Base-by-base conservation (phyloP, 2,113 vertebrate species). In the Noctilio leporinus region DNA sequence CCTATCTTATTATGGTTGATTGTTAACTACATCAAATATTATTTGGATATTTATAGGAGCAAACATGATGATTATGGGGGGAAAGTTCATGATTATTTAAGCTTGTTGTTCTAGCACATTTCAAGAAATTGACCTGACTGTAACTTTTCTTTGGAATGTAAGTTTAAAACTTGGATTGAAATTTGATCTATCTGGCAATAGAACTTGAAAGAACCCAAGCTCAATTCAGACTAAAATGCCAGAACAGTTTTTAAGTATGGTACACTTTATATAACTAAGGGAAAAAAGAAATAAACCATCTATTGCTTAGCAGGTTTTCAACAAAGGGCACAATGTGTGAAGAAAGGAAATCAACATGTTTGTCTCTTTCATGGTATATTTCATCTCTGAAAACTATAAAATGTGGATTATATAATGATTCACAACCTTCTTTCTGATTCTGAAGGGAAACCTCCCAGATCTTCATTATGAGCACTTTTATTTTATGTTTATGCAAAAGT, bases 111-210 rank as follows among this genome's bases (percentile, higher is more conserved):
- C 14, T 69, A 90, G 14, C 16, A 73, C 8, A 81, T 80, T 95
- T 81, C 38, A 93, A 94, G 22, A 86, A 90, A 40, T 59, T 93
- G 86, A 82, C 51, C 65, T 49, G 33, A 59, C 30, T 59, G 2
- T 59, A 30, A 77, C 78, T 89, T 55, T 90, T 78, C 55, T 80
- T 89, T 88, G 70, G 75, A 82, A 80, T 73, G 12, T 69, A 90
- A 62, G 3, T 91, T 91, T 76, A 94, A 91, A 93, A 75, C 33
- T 84, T 81, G 51, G 16, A 53, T 45, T 75, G 76, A 85, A 94
- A 91, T 10, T 86, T 70, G 81, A 76, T 84, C 12, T 85, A 76
- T 70, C 94, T 81, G 65, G 51, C 75, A 91, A 81, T 24, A 91
- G 43, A 38, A 88, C 4, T 51, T 59, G 40, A 67, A 91, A 65